Evolutionary conservation across 2,888 invertebrate genomes (phyloP), one percentile per base, ranked within the genome.

Genomic region (Lasioglossum vierecki): DNA sequence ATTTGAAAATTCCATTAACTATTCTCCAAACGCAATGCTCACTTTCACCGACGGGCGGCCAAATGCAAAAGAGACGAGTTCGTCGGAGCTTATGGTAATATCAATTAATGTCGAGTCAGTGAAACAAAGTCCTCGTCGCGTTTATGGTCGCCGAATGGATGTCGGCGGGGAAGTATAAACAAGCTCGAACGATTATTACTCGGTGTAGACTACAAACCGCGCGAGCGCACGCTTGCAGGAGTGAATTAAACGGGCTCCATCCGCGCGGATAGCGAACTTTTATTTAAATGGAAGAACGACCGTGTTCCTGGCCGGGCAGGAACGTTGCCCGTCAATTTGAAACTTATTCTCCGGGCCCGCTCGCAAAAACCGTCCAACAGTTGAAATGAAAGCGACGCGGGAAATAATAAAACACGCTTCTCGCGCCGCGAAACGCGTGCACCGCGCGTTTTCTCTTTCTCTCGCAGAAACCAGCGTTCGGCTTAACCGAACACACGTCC

Each of bases 371-470:
- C 49, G 63, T 30, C 60, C 39, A 53, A 44, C 44, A 73, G 77
- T 73, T 73, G 82, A 77, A 68, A 53, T 44, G 77, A 71, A 73
- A 73, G 44, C 35, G 68, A 57, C 53, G 60, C 41, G 66, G 30
- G 39, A 78, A 74, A 66, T 71, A 68, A 72, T 82, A 78, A 74
- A 82, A 70, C 74, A 68, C 22, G 78, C 18, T 57, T 26, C 74
- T 73, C 74, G 71, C 26, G 46, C 57, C 35, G 70, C 41, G 75
- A 60, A 44, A 71, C 57, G 49, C 44, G 15, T 30, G 68, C 63
- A 44, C 41, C 76, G 75, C 46, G 39, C 68, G n/a, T n/a, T 22
- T 53, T 53, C 53, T 53, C n/a, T n/a, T 53, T 53, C 53, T 53
- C 53, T 4, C 22, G n/a, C 22, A 22, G 22, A 9, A 53, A 53